Percentiles rank a stretch among this genome's conserved stretches.
phyloP scores from a whole-genome alignment of 2,113 vertebrate genomes.

The Ammodytes dubius region DNA sequence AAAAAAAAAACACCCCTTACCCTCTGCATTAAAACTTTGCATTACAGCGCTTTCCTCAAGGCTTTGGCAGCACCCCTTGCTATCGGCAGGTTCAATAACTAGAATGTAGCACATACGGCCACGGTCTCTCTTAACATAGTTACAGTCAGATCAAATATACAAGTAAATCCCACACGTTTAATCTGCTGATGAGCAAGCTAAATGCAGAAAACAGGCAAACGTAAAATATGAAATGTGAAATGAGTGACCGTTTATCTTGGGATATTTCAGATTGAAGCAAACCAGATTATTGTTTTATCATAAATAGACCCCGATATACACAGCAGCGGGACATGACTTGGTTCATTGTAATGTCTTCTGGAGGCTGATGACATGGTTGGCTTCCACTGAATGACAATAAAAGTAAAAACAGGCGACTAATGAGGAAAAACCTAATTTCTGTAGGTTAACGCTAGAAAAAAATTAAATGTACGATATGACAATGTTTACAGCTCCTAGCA shows the following conservation, averaged over 20 bases:
- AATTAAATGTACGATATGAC: not conserved
- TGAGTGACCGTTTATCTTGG: slow-evolving; percentile 52
- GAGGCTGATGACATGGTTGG: not conserved
- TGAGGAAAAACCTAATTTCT: slow-evolving; percentile 15
- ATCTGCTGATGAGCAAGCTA: slow-evolving; percentile 62
- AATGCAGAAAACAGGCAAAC: slow-evolving; percentile 46
- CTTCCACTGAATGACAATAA: not conserved
- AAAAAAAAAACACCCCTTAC: slow-evolving; percentile 27
- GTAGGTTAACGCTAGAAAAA: slow-evolving; percentile 6
- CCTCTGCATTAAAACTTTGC: slow-evolving; percentile 42
- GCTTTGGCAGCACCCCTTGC: slow-evolving; percentile 74
- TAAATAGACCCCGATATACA: slow-evolving; percentile 1
- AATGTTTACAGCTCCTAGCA: slow-evolving; percentile 26
- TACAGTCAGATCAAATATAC: slow-evolving; percentile 45
- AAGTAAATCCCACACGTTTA: slow-evolving; percentile 24
- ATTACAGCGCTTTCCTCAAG: slow-evolving; percentile 61
- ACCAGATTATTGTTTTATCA: not conserved
- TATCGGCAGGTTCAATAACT: slow-evolving; percentile 63
- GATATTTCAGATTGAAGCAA: slow-evolving; percentile 56
- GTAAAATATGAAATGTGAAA: slow-evolving; percentile 35
- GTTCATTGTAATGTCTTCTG: slow-evolving; percentile 10
- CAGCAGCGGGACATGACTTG: slow-evolving; percentile 7
- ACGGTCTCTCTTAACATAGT: slow-evolving; percentile 27
- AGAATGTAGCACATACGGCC: slow-evolving; percentile 46
- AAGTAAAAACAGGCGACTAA: not conserved